Evolutionary conservation across 2,113 vertebrate genomes (phyloP).

Genomic region (Phaetusa simplex): DNA sequence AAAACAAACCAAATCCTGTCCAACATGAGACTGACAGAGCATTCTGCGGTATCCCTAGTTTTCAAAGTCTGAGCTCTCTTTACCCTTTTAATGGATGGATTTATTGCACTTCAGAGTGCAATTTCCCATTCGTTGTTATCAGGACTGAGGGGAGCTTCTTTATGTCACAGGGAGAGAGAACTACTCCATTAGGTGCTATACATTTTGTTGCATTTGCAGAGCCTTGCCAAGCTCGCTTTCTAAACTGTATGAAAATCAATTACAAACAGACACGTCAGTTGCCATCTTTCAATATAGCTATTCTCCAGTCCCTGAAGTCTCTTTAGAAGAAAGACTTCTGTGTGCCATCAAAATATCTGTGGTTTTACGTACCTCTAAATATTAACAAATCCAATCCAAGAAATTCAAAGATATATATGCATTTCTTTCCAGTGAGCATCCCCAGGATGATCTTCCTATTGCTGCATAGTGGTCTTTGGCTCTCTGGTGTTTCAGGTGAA

Average conservation of each 20-base stretch:
- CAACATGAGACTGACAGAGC: neutral
- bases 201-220: neutral
- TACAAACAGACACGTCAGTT: neutral
- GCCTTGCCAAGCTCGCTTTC: neutral
- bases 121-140: conserved; percentile 16
- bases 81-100: neutral
- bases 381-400: neutral
- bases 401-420: neutral
- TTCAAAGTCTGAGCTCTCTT: neutral
- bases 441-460: neutral
- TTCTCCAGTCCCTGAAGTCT: neutral
- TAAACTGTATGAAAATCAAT: neutral
- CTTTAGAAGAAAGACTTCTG: neutral
- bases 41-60: neutral
- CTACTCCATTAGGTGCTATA: neutral
- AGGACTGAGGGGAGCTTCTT: neutral
- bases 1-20: conserved; percentile 33
- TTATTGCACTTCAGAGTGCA: conserved; percentile 12
- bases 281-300: neutral
- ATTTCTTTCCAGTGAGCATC: neutral
- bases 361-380: neutral
- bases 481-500: neutral
- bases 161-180: neutral
- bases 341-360: neutral
- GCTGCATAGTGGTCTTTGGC: neutral